Percentiles rank a stretch among this genome's conserved stretches.
phyloP scores from a whole-genome alignment of 1,140 invertebrate genomes.

The Apis dorsata region DNA sequence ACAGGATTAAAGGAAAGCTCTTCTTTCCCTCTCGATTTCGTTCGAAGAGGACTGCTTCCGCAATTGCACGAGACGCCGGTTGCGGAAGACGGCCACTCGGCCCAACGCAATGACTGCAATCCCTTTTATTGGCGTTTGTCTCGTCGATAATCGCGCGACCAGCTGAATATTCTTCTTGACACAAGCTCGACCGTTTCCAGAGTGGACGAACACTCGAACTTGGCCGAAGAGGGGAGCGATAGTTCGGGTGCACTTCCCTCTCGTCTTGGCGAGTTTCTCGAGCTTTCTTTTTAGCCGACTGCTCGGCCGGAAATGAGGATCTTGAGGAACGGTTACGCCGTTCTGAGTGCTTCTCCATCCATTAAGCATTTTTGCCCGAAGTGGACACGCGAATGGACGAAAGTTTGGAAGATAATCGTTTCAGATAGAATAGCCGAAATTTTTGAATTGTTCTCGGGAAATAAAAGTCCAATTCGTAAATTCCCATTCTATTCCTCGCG shows the following conservation, averaged over 20 bases:
- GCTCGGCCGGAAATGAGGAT: constrained; percentile 5
- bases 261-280: neutral
- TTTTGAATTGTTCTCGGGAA: neutral
- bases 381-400: neutral
- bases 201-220: constrained; percentile 7
- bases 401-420: neutral
- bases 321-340: neutral
- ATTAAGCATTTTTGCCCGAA: neutral
- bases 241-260: neutral
- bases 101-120: constrained; percentile 36
- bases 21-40: constrained; percentile 59
- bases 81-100: constrained; percentile 54
- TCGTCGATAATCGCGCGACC: constrained; percentile 25
- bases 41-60: constrained; percentile 62
- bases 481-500: no score
- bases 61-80: constrained; percentile 52
- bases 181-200: neutral
- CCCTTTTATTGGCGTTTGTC: constrained; percentile 50
- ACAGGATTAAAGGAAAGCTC: constrained; percentile 9
- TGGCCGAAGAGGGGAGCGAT: neutral
- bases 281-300: neutral
- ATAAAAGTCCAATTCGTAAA: no score
- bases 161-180: constrained; percentile 33
- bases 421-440: neutral
- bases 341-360: neutral